Percentiles rank a stretch among this genome's conserved stretches.
phyloP scores from a whole-genome alignment of 2,113 vertebrate species.

The Eulacestoma nigropectus region DNA sequence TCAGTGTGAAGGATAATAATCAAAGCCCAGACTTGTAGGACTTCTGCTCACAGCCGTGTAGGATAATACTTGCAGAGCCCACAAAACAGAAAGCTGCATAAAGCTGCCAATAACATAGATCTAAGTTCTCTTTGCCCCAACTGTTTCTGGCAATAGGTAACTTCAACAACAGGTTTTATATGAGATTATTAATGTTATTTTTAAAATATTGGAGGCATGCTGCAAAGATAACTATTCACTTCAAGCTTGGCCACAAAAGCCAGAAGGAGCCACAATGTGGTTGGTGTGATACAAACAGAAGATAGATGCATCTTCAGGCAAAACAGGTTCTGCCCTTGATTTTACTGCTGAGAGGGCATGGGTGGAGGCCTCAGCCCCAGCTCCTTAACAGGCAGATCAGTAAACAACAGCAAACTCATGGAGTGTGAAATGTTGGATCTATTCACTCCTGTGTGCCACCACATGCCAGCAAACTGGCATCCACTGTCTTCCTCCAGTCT shows the following conservation, averaged over 20 bases:
- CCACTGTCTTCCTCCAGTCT: neutral
- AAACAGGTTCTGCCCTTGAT: neutral
- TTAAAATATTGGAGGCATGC: neutral
- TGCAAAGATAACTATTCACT: neutral
- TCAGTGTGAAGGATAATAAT: neutral
- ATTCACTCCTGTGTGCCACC: neutral
- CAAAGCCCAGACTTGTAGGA: neutral
- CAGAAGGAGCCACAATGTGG: neutral
- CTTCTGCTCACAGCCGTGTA: neutral
- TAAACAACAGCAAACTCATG: neutral
- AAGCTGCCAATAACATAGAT: neutral
- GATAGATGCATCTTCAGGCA: neutral
- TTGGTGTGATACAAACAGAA: neutral
- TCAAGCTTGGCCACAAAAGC: neutral
- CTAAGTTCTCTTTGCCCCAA: neutral
- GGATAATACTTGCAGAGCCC: neutral
- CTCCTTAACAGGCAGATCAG: neutral
- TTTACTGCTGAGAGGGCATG: neutral
- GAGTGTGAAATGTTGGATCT: neutral
- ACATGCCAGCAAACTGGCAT: neutral
- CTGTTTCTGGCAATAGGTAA: neutral
- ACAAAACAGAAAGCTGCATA: neutral
- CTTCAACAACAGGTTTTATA: neutral
- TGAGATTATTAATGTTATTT: neutral
- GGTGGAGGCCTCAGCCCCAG: neutral